These are phyloP conservation scores for Muscicapa comitata DNA, from an alignment of 2,797 vertebrate species.

Conservation along the genomic window DNA sequence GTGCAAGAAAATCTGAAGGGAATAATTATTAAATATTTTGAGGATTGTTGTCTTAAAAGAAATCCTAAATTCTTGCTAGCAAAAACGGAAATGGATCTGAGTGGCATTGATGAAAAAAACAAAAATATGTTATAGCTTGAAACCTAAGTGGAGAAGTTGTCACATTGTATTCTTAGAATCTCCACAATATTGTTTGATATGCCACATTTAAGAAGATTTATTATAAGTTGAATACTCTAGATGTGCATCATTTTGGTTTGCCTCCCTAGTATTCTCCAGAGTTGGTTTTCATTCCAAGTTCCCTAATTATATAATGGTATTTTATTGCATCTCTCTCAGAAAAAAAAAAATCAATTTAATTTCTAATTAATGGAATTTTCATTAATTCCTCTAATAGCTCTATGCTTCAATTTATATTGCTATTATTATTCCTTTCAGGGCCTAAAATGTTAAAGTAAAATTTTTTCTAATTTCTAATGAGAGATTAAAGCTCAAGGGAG, in stretches of 20 bases:
- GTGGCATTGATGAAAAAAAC: background rate
- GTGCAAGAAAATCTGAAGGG: background rate
- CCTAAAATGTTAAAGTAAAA: background rate
- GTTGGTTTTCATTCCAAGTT: background rate
- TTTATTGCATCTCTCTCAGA: background rate
- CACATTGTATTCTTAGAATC: background rate
- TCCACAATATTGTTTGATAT: background rate
- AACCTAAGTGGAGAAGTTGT: background rate
- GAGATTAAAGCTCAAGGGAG: background rate
- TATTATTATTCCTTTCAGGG: background rate
- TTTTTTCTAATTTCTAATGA: background rate
- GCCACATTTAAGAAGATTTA: background rate
- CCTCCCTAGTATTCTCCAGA: background rate
- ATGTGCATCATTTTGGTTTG: background rate
- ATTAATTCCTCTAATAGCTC: background rate
- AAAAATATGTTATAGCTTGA: background rate
- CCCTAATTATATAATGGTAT: background rate
- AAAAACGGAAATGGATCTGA: background rate
- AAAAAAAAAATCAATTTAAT: background rate
- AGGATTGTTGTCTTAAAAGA: background rate
- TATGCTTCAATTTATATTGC: background rate
- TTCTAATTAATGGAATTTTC: background rate
- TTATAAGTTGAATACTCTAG: background rate
- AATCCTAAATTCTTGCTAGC: background rate
- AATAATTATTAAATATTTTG: background rate